These are phyloP conservation scores for Papilio xuthus DNA, from an alignment of 1,140 invertebrate genomes.

Conservation along the genomic window DNA sequence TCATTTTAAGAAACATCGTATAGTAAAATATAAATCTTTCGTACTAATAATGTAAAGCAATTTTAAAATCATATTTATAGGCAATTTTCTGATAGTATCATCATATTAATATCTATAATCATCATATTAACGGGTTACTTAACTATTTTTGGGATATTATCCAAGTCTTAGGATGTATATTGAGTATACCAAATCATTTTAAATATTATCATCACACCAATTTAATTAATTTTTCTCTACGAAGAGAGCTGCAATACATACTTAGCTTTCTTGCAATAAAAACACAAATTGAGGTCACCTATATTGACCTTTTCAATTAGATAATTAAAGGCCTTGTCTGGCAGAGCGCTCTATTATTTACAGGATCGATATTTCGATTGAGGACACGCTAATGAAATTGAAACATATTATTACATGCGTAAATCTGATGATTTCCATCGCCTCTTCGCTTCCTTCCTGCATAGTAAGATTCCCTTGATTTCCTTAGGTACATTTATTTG, in stretches of 20 bases:
- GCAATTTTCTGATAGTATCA: too few relatives aligned
- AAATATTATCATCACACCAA: too few relatives aligned
- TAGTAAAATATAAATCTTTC: not conserved
- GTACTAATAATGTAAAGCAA: not conserved
- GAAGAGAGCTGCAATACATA: too few relatives aligned
- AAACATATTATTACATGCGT: not conserved
- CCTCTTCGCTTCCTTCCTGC: not conserved
- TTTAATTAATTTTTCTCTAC: too few relatives aligned
- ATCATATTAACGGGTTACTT: too few relatives aligned
- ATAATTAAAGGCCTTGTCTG: slow-evolving; percentile 7
- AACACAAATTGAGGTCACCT: not conserved
- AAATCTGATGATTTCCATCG: not conserved
- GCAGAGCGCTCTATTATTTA: slow-evolving; percentile 7
- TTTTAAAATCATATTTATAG: too few relatives aligned
- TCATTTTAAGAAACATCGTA: not conserved
- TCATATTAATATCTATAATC: too few relatives aligned
- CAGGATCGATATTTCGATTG: slow-evolving; percentile 6
- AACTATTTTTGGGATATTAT: too few relatives aligned
- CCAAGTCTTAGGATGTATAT: too few relatives aligned
- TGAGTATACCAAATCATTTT: too few relatives aligned
- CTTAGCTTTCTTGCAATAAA: not conserved
- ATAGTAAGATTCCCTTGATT: not conserved
- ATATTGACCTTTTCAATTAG: not conserved
- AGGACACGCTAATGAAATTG: not conserved
- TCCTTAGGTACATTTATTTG: not conserved